Evolutionary conservation across 2,113 vertebrate species (phyloP).

Genomic region (Speoplatyrhinus poulsoni): DNA sequence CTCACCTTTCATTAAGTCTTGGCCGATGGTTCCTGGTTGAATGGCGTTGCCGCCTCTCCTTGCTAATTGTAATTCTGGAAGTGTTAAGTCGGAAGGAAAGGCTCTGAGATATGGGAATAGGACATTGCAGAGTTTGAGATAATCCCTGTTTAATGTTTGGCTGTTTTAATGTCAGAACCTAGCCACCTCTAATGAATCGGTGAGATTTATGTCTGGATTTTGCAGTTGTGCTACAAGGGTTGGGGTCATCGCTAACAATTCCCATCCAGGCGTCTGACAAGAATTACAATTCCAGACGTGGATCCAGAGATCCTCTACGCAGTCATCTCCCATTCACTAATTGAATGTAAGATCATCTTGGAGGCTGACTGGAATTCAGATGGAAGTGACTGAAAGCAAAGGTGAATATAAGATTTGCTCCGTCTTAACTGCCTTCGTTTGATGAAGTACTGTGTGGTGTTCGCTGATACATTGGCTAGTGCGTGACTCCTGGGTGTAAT

Average conservation of each 20-base stretch:
- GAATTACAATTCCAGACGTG: constrained; percentile 22
- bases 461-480: background rate
- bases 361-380: constrained; percentile 13
- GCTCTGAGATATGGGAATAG: constrained; percentile 39
- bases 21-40: constrained; percentile 9
- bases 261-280: constrained; percentile 3
- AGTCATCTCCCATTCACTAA: constrained; percentile 17
- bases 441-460: background rate
- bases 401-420: constrained; percentile 19
- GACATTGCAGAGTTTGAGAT: constrained; percentile 12
- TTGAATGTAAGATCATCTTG: constrained; percentile 22
- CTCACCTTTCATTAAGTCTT: constrained; percentile 27
- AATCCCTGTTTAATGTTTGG: constrained; percentile 46
- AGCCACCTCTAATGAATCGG: constrained; percentile 42
- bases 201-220: constrained; percentile 9
- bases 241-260: constrained; percentile 25
- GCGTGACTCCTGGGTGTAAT: no score
- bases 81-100: constrained; percentile 14
- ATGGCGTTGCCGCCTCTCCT: constrained; percentile 7
- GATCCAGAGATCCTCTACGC: constrained; percentile 12
- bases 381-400: constrained; percentile 11
- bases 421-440: background rate
- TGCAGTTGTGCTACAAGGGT: background rate
- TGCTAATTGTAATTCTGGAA: constrained; percentile 23
- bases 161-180: constrained; percentile 32